Base-by-base conservation (phyloP, 2,888 invertebrate genomes). In the Machimus rusticus region DNA sequence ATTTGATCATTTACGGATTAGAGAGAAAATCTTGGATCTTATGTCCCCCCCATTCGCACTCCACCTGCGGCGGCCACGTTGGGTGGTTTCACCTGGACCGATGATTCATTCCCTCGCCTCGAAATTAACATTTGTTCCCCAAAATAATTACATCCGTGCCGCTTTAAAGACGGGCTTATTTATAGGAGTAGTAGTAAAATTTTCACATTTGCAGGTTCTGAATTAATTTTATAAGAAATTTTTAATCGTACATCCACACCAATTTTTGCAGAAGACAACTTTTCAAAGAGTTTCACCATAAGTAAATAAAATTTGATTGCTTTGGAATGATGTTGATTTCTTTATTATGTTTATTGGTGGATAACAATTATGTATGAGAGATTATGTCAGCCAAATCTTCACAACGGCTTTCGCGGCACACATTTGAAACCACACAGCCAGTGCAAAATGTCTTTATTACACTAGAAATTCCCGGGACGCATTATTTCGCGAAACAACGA, bases 1-100 rank as follows among this genome's bases (percentile, higher is more conserved):
- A 81, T 81, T 55, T 55, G 81, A 81, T 81, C 81, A 31, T 55
- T 81, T 55, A 14, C n/a, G 81, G 81, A 81, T 81, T 55, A 81
- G n/a, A 81, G 55, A 31, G 55, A 31, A 81, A 66, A 66, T 66
- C 66, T 5, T 66, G 66, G 28, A 66, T 66, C 66, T 23, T 66
- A 23, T 66, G 28, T 66, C 14, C 23, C 28, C 28, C 66, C 66
- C 55, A 19, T 66, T 66, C 19, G 66, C 66, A 66, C 66, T 23
- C 1, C 28, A 66, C 66, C 66, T 66, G 66, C 19, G 66, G 66
- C 66, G 14, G 4, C 28, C 19, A 66, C 28, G 9, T 66, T 66
- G 66, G 66, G 66, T 23, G 51, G n/a, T 3, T 66, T 9, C 19
- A 66, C 19, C 66, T 19, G 28, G 66, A 4, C 51, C 9, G 9